Evolutionary conservation across 2,113 vertebrate genomes (phyloP), one percentile per base, ranked within the genome.

Genomic region (Brachyhypopomus gauderio): DNA sequence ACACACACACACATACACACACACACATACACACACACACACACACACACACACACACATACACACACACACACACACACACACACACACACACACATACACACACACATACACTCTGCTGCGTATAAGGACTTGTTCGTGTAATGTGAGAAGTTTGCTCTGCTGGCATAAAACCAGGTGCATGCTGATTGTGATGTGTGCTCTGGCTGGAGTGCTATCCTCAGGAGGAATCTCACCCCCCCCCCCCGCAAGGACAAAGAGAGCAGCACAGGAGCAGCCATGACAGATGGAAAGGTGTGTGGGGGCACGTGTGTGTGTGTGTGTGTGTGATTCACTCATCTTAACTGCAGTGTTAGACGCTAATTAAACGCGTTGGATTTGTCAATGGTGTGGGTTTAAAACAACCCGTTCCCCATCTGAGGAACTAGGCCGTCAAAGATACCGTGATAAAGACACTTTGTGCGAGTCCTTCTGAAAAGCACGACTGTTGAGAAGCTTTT

Each of bases 161-260:
- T 69, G 56, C 63, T 77, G 76, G 73, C 79, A 79, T 82, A 62
- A 82, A 79, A 79, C 52, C 66, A 62, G 78, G 72, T 82, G 78
- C 34, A 69, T 67, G 52, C 52, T 19, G 12, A 7, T 72, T 69
- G 79, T 72, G 64, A 78, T 58, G 64, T 71, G 30, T 30, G 67
- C 30, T 48, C 22, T 38, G 5, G 66, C 58, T 77, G 25, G 23
- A 66, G 62, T 60, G 25, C 25, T 56, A 16, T 1, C 0, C 14
- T 45, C 11, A 6, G 17, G 20, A 41, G 22, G 25, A 64, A 74
- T 79, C 12, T 7, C 11, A 14, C 8, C 30, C 30, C 19, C 27
- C 8, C 30, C 30, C 19, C 27, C 17, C 25, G 17, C 4, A 27
- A 64, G 6, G 62, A n/a, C n/a, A n/a, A n/a, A n/a, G n/a, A n/a